Evolutionary conservation across 2,113 vertebrate species (phyloP).

Genomic region (Typhlomys cinereus): DNA sequence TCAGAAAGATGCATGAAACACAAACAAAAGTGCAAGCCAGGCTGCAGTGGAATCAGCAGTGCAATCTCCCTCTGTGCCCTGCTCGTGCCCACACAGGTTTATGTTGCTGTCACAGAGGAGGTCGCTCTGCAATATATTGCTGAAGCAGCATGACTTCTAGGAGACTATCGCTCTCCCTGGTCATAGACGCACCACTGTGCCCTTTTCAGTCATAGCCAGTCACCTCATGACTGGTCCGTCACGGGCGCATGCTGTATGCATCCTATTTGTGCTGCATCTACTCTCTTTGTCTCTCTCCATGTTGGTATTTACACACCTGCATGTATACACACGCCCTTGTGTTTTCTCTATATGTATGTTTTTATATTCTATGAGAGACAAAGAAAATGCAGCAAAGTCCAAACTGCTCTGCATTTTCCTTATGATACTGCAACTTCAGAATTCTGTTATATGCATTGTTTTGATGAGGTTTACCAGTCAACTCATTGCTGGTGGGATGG

Average conservation of each 20-base stretch:
- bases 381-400: not conserved
- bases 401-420: not conserved
- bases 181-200: not conserved
- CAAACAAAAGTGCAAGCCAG: not conserved
- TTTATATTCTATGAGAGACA: not conserved
- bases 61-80: not conserved
- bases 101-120: not conserved
- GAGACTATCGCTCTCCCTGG: not conserved
- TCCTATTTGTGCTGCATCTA: not conserved
- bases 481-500: no score
- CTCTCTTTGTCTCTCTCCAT: not conserved
- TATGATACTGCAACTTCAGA: not conserved
- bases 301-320: not conserved
- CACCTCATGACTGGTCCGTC: not conserved
- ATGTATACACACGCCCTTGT: no score
- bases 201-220: not conserved
- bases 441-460: no score
- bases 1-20: slow-evolving; percentile 25
- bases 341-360: not conserved
- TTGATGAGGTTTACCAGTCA: no score
- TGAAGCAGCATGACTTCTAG: not conserved
- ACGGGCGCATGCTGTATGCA: not conserved
- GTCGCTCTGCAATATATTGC: not conserved
- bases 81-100: not conserved
- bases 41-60: no score